Evolutionary conservation across 1,140 invertebrate genomes (phyloP).

Genomic region (Dysdera silvatica): DNA sequence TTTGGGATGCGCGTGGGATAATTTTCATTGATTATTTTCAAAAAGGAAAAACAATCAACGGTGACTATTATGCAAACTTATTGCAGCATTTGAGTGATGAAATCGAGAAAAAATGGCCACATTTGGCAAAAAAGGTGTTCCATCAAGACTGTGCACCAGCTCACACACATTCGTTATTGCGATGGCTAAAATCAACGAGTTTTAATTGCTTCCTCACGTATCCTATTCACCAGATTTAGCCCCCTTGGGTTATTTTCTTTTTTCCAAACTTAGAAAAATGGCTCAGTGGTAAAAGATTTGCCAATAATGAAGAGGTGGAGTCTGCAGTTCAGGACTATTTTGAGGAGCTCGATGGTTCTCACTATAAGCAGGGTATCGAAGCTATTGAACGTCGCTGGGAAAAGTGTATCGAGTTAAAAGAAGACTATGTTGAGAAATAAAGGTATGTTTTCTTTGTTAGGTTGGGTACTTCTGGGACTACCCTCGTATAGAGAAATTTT

Average conservation of each 20-base stretch:
- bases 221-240: slow-evolving; percentile 34
- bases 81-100: not conserved
- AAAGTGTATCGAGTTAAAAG: not conserved
- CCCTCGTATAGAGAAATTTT: not conserved
- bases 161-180: slow-evolving; percentile 4
- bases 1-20: not conserved
- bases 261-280: slow-evolving; percentile 32
- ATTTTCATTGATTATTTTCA: not conserved
- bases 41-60: not conserved
- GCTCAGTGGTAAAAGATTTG: not conserved
- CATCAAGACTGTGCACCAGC: slow-evolving; percentile 14
- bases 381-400: not conserved
- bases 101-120: not conserved
- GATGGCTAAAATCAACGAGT: slow-evolving; percentile 1
- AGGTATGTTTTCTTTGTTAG: not conserved
- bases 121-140: not conserved
- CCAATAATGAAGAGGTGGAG: not conserved
- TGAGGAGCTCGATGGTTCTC: not conserved
- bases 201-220: slow-evolving; percentile 1
- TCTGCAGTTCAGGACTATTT: not conserved
- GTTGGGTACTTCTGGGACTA: not conserved
- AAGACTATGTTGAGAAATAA: not conserved
- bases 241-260: slow-evolving; percentile 41
- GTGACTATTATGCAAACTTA: not conserved
- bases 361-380: not conserved